Evolutionary conservation across 2,797 vertebrate genomes (phyloP), one percentile per base, ranked within the genome.

Genomic region (Pyrrhura leucotis): DNA sequence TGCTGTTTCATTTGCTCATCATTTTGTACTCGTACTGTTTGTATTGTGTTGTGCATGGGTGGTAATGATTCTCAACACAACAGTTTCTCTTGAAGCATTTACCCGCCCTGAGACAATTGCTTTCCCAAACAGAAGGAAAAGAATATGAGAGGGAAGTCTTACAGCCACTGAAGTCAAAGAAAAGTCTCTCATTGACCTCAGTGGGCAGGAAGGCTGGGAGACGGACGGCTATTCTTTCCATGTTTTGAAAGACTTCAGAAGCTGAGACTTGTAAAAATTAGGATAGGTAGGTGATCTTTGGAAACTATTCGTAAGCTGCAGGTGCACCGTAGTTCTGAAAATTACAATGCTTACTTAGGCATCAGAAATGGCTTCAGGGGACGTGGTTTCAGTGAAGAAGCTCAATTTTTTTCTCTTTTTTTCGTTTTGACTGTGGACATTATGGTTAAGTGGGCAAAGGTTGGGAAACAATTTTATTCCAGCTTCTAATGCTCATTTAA

Each of bases 1-100:
- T 85, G 35, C 50, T 80, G 48, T 59, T 96, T 95, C 87, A 88
- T 94, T 95, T 94, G 45, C 87, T 94, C 19, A 3, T 93, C 47
- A 89, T 69, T 97, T 90, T 93, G 47, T 48, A 48, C 47, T 48
- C 4, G 5, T 90, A 89, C 5, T 21, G 69, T 71, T 96, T 95
- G 74, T 68, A 94, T 96, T 95, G 76, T 97, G 84, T 93, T 72
- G 63, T 67, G 68, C 84, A 65, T 85, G 95, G 82, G 87, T 96
- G 82, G 91, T 90, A 94, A 91, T 68, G 86, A 84, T 93, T 96
- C 88, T 94, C 88, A 93, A 72, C 22, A 69, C 69, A 91, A 85
- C 67, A 71, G 87, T 77, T 93, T 90, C 71, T 89, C 87, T 82
- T 63, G 54, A 92, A 71, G 77, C 71, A 47, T 78, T 93, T 87